Conservation (phyloP, 2,797 vertebrate species). For the Sarcoramphus papa region DNA sequence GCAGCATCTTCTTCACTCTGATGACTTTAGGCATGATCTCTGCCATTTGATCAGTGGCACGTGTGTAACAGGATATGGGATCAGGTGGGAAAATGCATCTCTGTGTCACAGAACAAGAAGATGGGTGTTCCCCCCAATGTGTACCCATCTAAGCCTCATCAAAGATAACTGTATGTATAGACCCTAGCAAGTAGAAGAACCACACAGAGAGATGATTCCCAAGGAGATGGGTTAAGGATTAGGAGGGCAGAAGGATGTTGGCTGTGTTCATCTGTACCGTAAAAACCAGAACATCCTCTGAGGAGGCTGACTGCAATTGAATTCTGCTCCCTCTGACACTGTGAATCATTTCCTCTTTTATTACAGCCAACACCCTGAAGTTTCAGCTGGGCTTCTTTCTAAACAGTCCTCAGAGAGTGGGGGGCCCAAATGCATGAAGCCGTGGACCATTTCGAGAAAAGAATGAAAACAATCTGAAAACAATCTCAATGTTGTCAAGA, state of each 20-base stretch:
- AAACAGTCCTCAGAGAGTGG: neutral
- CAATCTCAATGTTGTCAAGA: neutral
- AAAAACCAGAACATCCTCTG: neutral
- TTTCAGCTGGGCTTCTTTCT: neutral
- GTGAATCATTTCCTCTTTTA: neutral
- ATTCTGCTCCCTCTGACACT: neutral
- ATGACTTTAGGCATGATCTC: neutral
- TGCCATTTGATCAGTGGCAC: neutral
- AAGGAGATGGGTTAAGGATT: neutral
- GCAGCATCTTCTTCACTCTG: neutral
- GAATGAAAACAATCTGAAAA: neutral
- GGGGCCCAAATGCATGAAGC: neutral
- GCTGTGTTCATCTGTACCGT: neutral
- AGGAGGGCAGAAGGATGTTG: neutral
- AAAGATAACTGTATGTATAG: neutral
- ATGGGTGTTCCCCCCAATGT: rapidly evolving
- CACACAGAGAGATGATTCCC: neutral
- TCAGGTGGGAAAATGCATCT: neutral
- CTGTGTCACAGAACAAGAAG: neutral
- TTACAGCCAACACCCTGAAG: neutral
- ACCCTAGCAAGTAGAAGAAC: neutral
- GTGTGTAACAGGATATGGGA: neutral
- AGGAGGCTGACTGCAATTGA: neutral
- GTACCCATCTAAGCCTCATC: neutral
- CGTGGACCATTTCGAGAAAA: neutral